phyloP scores from a whole-genome alignment of 2,113 vertebrate species.

The Carollia perspicillata region DNA sequence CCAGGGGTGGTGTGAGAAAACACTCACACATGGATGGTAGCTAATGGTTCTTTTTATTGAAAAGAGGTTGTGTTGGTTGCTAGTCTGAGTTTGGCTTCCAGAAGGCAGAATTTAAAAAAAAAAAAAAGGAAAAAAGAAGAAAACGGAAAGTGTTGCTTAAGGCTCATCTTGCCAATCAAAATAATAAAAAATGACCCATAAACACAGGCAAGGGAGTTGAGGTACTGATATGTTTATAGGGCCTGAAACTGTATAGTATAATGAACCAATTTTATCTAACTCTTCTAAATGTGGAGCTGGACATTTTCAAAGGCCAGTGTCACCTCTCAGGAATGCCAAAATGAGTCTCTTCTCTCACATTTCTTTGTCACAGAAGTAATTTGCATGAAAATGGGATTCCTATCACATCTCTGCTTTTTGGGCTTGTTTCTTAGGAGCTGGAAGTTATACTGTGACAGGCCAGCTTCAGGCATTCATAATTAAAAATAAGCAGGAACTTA shows the following conservation, averaged over 20 bases:
- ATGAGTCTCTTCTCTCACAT: not conserved
- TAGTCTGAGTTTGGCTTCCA: not conserved
- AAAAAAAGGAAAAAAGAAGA: not conserved
- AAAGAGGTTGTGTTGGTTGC: not conserved
- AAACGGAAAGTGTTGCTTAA: constrained; percentile 14
- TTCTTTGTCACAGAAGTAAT: constrained; percentile 53
- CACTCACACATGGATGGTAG: not conserved
- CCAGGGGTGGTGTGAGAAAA: not conserved
- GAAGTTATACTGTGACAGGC: constrained; percentile 26
- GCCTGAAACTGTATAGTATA: constrained; percentile 26
- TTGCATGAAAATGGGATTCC: constrained; percentile 61
- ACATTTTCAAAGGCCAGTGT: constrained; percentile 56
- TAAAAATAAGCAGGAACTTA: constrained; percentile 68
- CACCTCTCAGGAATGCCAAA: constrained; percentile 23
- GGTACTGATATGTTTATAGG: constrained; percentile 1
- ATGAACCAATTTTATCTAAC: constrained; percentile 52
- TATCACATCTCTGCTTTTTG: constrained; percentile 27
- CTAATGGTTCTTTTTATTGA: not conserved
- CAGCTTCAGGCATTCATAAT: constrained; percentile 60
- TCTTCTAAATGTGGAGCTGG: not conserved
- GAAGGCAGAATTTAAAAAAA: constrained; percentile 18
- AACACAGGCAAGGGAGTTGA: constrained; percentile 6
- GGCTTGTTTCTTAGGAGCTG: constrained; percentile 19
- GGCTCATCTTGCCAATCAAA: constrained; percentile 52
- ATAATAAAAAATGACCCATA: constrained; percentile 50